A percentile compares a stretch with the other conserved stretches of the same genome.
Conservation (phyloP, 2,113 vertebrate species). For the Marmota flaviventris region DNA sequence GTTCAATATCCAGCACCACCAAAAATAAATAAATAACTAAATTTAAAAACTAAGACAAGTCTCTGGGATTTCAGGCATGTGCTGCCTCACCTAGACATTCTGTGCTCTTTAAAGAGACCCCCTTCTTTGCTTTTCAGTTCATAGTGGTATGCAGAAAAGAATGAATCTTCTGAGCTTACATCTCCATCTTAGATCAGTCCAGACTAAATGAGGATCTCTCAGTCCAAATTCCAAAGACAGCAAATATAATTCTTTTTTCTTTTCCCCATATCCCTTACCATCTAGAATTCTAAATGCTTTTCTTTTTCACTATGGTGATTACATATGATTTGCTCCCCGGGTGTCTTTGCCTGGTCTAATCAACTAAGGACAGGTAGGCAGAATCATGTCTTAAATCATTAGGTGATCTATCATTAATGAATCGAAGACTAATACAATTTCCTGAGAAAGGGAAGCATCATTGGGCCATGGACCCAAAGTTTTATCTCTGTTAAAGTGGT, state of each 20-base stretch:
- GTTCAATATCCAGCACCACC: no score
- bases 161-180: neutral
- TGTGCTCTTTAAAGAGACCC: neutral
- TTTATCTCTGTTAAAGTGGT: neutral
- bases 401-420: neutral
- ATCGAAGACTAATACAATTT: neutral
- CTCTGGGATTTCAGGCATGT: no score
- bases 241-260: neutral
- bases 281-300: constrained; percentile 1
- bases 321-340: neutral
- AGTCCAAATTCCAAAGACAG: neutral
- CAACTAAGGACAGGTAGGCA: neutral
- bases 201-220: constrained; percentile 35
- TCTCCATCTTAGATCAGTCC: neutral
- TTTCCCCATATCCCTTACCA: neutral
- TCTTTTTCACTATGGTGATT: neutral
- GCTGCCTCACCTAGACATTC: neutral
- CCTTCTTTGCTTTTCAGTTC: constrained; percentile 42
- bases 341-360: neutral
- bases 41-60: no score
- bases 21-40: no score
- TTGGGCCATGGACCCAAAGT: neutral
- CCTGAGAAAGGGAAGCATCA: neutral
- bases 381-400: neutral
- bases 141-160: neutral